Evolutionary conservation across 2,888 invertebrate genomes (phyloP), one percentile per base, ranked within the genome.

Genomic region (Odontomyia ornata): DNA sequence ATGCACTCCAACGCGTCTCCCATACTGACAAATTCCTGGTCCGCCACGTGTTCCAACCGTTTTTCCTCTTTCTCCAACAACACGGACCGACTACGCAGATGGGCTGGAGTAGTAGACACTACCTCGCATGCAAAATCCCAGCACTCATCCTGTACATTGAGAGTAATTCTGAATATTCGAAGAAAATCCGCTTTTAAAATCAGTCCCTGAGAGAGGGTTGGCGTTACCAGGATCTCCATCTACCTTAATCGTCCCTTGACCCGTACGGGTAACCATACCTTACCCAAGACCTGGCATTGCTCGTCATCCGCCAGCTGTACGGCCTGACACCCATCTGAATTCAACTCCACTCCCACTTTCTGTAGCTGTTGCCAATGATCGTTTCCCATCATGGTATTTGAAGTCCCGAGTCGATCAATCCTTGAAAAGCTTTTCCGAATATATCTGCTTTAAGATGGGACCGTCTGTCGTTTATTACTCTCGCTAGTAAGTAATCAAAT

Each of bases 121-220:
- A n/a, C n/a, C 28, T 27, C 36, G 30, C 13, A 23, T 15, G n/a
- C 30, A 11, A 65, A 65, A 15, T 27, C 65, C 30, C 65, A 65
- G 21, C 21, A 7, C 11, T 28, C 36, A 2, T 28, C 13, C 9
- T 4, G 28, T 13, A 65, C 4, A 65, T 65, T 30, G 11, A 28
- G 1, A 15, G 5, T 21, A 2, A 65, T 4, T 15, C 30, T 30
- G n/a, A 65, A 65, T 7, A 13, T 4, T 30, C n/a, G 13, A 13
- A 28, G n/a, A 65, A 65, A 65, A 30, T 65, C 65, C n/a, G n/a
- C 65, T n/a, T 30, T 30, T 13, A 65, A 1, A n/a, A 65, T 52
- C 5, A 52, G 15, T 18, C 15, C 52, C 15, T 60, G 27, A 11
- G 60, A 21, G 5, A 60, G 13, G 3, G 60, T 18, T 13, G 60